Conservation (phyloP, 2,888 invertebrate species). For the Drosophila quinaria region DNA sequence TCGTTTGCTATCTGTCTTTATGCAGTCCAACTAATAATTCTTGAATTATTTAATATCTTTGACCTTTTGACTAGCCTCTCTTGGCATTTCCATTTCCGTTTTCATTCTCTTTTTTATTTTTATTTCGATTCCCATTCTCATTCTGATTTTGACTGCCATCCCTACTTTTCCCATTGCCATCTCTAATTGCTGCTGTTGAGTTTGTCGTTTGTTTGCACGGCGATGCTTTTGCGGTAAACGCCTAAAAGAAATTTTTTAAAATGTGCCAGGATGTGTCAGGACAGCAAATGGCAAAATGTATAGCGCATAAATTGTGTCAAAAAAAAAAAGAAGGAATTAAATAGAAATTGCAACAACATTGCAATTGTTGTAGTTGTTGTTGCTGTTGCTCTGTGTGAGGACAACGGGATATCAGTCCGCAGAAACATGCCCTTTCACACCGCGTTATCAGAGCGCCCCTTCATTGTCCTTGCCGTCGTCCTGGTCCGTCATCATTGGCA, state of each 20-base stretch:
- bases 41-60: constrained; percentile 27
- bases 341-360: constrained; percentile 33
- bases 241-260: constrained; percentile 44
- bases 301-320: constrained; percentile 68
- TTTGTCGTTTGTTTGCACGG: constrained; percentile 34
- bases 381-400: constrained; percentile 33
- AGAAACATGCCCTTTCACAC: constrained; percentile 85
- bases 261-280: constrained; percentile 51
- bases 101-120: background rate
- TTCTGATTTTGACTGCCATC: background rate
- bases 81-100: background rate
- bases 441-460: constrained; percentile 65
- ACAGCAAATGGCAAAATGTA: constrained; percentile 49
- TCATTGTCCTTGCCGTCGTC: constrained; percentile 11
- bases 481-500: constrained; percentile 54
- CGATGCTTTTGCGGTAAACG: constrained; percentile 63
- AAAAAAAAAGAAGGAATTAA: constrained; percentile 26
- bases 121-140: background rate
- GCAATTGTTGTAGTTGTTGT: constrained; percentile 35
- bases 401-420: constrained; percentile 85
- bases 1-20: background rate
- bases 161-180: constrained; percentile 4
- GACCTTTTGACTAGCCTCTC: constrained; percentile 22
- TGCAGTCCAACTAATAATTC: background rate
- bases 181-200: constrained; percentile 58